phyloP scores from a whole-genome alignment of 2,797 vertebrate genomes.

The Leontocebus nigricollis region DNA sequence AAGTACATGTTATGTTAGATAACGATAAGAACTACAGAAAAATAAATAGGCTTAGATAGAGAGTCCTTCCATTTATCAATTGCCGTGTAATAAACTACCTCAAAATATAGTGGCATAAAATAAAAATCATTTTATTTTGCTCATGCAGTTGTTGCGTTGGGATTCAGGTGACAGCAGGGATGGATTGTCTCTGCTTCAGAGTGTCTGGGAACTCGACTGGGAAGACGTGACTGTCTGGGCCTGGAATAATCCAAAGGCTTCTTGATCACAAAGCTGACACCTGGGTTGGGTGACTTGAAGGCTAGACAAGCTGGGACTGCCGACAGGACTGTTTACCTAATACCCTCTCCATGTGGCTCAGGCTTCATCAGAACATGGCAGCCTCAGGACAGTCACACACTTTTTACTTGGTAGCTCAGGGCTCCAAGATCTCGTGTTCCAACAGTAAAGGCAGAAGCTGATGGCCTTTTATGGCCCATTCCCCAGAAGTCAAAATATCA shows the following conservation, averaged over 20 bases:
- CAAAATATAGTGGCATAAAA: neutral
- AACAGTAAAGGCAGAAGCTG: neutral
- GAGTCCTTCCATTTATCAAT: neutral
- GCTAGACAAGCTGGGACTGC: neutral
- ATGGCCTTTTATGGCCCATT: neutral
- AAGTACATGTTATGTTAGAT: neutral
- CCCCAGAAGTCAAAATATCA: neutral
- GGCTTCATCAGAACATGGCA: neutral
- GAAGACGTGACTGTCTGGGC: neutral
- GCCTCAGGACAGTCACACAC: neutral
- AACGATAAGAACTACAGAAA: neutral
- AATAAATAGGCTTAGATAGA: neutral
- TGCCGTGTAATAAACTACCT: neutral
- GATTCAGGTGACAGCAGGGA: neutral
- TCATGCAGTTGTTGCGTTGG: neutral
- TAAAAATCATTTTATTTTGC: constrained; percentile 1
- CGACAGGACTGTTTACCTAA: neutral
- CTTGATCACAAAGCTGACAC: neutral
- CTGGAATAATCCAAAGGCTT: constrained; percentile 9
- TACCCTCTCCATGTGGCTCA: neutral
- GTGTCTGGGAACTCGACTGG: neutral
- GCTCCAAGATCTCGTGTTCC: neutral
- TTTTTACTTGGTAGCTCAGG: neutral
- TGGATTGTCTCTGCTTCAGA: neutral
- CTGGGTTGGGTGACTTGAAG: neutral